Percentiles rank a stretch among this genome's conserved stretches.
phyloP scores from a whole-genome alignment of 1,140 invertebrate genomes.

The Hycleus cichorii region DNA sequence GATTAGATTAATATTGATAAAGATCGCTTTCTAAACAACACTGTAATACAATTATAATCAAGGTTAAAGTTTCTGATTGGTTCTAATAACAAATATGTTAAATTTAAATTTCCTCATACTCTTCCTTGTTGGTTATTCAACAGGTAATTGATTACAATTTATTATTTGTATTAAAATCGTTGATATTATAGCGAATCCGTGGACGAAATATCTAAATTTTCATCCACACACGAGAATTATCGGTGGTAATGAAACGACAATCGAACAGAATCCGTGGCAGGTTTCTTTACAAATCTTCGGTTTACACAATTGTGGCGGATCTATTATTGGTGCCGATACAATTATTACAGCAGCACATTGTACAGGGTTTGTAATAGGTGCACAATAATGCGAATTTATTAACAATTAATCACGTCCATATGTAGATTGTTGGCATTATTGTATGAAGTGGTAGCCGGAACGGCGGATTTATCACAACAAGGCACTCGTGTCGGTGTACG shows the following conservation, averaged over 20 bases:
- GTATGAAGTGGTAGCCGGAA: conserved; percentile 7
- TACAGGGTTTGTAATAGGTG: neutral
- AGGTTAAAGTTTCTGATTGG: too few relatives aligned
- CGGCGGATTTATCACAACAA: neutral
- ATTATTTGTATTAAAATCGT: too few relatives aligned
- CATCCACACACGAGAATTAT: neutral
- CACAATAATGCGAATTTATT: neutral
- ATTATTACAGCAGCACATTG: conserved; percentile 6
- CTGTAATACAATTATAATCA: too few relatives aligned
- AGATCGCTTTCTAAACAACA: too few relatives aligned
- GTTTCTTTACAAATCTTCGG: conserved; percentile 6
- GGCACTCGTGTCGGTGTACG: neutral
- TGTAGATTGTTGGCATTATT: conserved; percentile 2
- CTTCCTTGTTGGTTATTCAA: too few relatives aligned
- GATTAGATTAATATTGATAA: too few relatives aligned
- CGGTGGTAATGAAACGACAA: conserved; percentile 2
- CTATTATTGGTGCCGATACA: conserved; percentile 1
- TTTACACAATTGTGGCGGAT: conserved; percentile 8
- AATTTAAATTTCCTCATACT: too few relatives aligned
- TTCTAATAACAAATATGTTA: too few relatives aligned
- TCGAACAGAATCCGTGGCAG: conserved; percentile 10
- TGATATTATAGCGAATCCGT: too few relatives aligned
- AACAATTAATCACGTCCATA: neutral
- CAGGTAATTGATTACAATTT: too few relatives aligned
- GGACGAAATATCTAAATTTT: too few relatives aligned